These are phyloP conservation scores for Gandaritis pyraliata DNA, from an alignment of 2,888 invertebrate species.

Conservation along the genomic window DNA sequence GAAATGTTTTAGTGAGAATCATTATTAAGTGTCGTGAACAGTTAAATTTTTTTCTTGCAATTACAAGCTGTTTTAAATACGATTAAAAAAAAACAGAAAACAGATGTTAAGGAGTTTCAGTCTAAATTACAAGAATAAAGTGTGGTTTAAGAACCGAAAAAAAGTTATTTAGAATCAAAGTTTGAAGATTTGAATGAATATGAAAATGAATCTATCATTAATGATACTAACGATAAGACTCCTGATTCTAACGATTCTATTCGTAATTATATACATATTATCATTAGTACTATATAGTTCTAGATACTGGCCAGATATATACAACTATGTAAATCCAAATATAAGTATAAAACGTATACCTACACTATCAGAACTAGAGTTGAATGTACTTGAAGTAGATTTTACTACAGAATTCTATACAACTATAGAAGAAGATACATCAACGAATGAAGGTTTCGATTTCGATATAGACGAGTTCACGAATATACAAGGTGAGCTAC, in stretches of 20 bases:
- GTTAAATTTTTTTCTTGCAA: too few species aligned
- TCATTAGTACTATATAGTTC: slow-evolving; percentile 66
- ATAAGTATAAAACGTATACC: slow-evolving; percentile 75
- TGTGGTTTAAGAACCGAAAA: too few species aligned
- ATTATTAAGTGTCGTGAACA: too few species aligned
- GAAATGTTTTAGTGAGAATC: too few species aligned
- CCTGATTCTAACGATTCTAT: slow-evolving; percentile 62
- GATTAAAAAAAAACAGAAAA: too few species aligned
- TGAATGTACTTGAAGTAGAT: slow-evolving; percentile 55
- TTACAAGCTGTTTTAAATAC: too few species aligned
- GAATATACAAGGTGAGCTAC: slow-evolving; percentile 49
- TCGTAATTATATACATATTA: slow-evolving; percentile 65
- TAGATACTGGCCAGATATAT: slow-evolving; percentile 73
- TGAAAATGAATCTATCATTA: slow-evolving; percentile 59
- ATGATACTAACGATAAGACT: slow-evolving; percentile 63
- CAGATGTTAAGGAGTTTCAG: too few species aligned
- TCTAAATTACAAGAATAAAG: too few species aligned
- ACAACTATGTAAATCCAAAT: slow-evolving; percentile 72
- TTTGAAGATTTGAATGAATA: slow-evolving; percentile 45
- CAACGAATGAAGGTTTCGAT: slow-evolving; percentile 50
- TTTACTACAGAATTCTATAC: slow-evolving; percentile 59
- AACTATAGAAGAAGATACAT: slow-evolving; percentile 53
- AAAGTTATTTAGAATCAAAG: neutral
- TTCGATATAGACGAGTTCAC: slow-evolving; percentile 55
- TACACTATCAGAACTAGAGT: slow-evolving; percentile 67